A percentile compares a stretch with the other conserved stretches of the same genome.
Conservation (phyloP, 2,113 vertebrate genomes). For the Ptyas mucosa region DNA sequence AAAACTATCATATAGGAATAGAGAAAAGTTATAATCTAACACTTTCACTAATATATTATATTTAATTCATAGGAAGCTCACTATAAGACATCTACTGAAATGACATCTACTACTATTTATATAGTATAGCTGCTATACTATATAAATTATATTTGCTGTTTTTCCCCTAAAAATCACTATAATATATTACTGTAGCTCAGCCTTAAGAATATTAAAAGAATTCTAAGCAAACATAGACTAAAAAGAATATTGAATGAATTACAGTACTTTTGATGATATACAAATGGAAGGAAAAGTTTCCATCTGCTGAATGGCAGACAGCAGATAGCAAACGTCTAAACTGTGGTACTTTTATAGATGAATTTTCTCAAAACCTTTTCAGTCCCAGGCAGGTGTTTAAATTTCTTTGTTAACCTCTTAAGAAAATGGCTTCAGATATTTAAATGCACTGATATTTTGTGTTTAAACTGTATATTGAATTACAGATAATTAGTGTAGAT, state of each 20-base stretch:
- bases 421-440: background rate
- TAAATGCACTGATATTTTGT: background rate
- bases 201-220: background rate
- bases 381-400: background rate
- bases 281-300: background rate
- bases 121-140: background rate
- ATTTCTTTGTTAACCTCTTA: background rate
- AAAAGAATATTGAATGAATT: background rate
- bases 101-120: no score
- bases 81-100: background rate
- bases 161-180: background rate
- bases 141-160: background rate
- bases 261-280: background rate
- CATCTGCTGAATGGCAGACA: background rate
- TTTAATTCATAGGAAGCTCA: background rate
- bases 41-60: background rate
- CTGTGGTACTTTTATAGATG: background rate
- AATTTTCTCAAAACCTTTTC: background rate
- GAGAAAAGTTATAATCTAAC: background rate
- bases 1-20: background rate
- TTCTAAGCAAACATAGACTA: background rate
- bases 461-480: background rate
- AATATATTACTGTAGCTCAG: background rate
- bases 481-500: background rate
- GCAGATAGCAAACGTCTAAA: background rate